Evolutionary conservation across 2,797 vertebrate genomes (phyloP).

Genomic region (Pelochelys cantorii): DNA sequence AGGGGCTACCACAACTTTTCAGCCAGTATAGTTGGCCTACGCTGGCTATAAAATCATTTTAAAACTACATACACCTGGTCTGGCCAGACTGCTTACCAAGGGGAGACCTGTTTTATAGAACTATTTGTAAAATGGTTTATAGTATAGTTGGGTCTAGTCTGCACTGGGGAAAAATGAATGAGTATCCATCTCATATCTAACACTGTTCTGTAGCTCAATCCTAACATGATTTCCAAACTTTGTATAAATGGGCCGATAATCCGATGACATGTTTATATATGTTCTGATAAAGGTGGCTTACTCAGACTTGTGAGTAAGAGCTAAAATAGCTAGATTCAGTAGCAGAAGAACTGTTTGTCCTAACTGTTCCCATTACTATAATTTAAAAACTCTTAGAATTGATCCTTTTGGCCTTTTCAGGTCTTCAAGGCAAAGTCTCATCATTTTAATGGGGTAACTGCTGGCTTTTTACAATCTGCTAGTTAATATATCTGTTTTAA

Average conservation of each 20-base stretch:
- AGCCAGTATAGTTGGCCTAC: not conserved
- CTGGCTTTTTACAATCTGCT: not conserved
- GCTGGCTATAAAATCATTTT: slow-evolving; percentile 31
- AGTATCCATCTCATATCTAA: not conserved
- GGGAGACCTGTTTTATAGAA: not conserved
- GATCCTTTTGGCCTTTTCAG: not conserved
- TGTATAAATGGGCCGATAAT: not conserved
- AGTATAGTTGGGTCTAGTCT: not conserved
- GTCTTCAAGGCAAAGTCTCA: not conserved
- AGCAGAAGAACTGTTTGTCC: not conserved
- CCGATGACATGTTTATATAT: fast-evolving
- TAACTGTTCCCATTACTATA: not conserved
- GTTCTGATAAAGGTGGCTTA: not conserved
- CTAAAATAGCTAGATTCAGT: not conserved
- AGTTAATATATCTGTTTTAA: not conserved
- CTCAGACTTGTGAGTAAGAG: not conserved
- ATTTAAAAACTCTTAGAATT: not conserved
- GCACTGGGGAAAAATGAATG: not conserved
- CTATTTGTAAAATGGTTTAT: not conserved
- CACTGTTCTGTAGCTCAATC: not conserved
- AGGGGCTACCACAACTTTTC: not conserved
- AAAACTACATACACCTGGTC: not conserved
- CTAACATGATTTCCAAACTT: not conserved
- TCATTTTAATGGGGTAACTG: not conserved
- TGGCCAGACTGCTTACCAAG: not conserved